These are phyloP conservation scores for Acrossocheilus wenchowensis DNA, from an alignment of 2,797 vertebrate species.

Conservation along the genomic window DNA sequence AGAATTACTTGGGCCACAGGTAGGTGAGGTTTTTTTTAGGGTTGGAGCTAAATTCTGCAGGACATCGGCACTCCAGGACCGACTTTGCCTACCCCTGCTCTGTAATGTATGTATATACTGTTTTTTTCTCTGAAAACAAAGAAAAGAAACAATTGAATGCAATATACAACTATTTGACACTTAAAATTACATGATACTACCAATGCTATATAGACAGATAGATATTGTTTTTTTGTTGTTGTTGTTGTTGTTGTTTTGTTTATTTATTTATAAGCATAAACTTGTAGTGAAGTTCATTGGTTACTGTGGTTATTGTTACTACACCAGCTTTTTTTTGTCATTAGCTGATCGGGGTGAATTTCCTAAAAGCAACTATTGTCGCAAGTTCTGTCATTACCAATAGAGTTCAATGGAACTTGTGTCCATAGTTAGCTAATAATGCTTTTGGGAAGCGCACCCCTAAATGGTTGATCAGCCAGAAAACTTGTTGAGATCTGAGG, in stretches of 20 bases:
- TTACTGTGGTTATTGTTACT: background rate
- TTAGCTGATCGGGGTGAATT: background rate
- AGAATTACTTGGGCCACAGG: no score
- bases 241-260: no score
- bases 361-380: no score
- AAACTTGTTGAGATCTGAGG: background rate
- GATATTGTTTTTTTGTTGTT: background rate
- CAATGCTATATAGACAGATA: background rate
- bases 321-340: background rate
- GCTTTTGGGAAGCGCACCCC: background rate
- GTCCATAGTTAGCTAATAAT: background rate
- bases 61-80: no score
- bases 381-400: background rate
- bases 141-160: background rate
- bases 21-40: no score
- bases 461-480: background rate
- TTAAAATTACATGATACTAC: background rate
- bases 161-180: background rate
- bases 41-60: no score
- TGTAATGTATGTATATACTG: background rate
- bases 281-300: background rate
- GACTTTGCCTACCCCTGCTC: no score
- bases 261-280: background rate
- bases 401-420: background rate
- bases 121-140: background rate